Percentiles rank a stretch among this genome's conserved stretches.
Evolutionary conservation across 2,888 invertebrate genomes (phyloP).

Genomic region (Hydriomena furcata): DNA sequence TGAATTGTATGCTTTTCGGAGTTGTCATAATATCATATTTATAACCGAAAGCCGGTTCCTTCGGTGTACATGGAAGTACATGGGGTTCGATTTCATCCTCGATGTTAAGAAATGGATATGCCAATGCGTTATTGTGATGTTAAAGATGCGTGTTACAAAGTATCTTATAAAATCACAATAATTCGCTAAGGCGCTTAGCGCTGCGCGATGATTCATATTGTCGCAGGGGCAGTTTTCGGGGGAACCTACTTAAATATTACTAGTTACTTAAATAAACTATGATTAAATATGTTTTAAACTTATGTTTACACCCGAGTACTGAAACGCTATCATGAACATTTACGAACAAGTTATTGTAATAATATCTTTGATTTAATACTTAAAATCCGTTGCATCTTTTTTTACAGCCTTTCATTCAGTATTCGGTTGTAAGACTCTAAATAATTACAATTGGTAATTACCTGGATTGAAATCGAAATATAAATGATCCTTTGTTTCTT

Average conservation of each 20-base stretch:
- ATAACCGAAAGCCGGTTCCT: too few relatives aligned
- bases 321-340: background rate
- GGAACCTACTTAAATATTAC: constrained; percentile 1
- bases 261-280: constrained; percentile 19
- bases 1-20: too few relatives aligned
- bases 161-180: background rate
- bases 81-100: background rate
- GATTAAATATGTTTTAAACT: background rate
- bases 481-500: background rate
- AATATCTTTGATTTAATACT: too few relatives aligned
- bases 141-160: background rate
- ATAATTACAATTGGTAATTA: constrained; percentile 6
- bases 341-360: too few relatives aligned
- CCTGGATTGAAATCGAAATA: constrained; percentile 11
- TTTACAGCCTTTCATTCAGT: background rate
- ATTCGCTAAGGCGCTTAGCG: constrained; percentile 11
- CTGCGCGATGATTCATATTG: constrained; percentile 1
- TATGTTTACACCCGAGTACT: background rate
- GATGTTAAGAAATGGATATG: too few relatives aligned
- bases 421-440: constrained; percentile 3
- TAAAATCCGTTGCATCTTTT: too few relatives aligned
- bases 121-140: too few relatives aligned
- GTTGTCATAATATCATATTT: too few relatives aligned
- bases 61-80: background rate
- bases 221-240: constrained; percentile 8